These are phyloP conservation scores for Zaprionus inermis DNA, from an alignment of 1,140 invertebrate species.

Conservation along the genomic window DNA sequence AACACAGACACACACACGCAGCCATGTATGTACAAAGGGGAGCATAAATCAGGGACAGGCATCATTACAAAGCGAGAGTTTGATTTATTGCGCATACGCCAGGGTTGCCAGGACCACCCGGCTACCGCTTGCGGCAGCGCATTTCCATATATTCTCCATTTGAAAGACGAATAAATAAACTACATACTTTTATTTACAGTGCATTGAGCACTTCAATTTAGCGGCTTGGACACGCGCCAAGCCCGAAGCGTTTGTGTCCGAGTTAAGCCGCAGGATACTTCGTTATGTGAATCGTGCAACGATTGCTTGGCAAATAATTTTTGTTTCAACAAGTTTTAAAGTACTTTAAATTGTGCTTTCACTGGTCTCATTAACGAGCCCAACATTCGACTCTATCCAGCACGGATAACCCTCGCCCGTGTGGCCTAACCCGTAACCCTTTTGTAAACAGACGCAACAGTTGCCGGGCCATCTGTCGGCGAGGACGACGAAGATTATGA, in stretches of 20 bases:
- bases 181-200: slow-evolving; percentile 25
- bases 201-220: slow-evolving; percentile 11
- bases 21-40: not conserved
- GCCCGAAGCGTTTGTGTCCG: not conserved
- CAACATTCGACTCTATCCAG: slow-evolving; percentile 16
- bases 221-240: slow-evolving; percentile 21
- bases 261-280: not conserved
- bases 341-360: slow-evolving; percentile 49
- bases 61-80: slow-evolving; percentile 30
- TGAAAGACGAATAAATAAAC: slow-evolving; percentile 16
- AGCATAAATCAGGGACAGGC: slow-evolving; percentile 66
- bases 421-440: slow-evolving; percentile 40
- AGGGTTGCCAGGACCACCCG: slow-evolving; percentile 5
- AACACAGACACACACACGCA: not conserved
- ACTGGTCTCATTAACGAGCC: slow-evolving; percentile 39
- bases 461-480: slow-evolving; percentile 25
- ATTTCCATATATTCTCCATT: slow-evolving; percentile 30
- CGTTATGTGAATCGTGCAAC: slow-evolving; percentile 1
- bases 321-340: slow-evolving; percentile 56
- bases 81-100: slow-evolving; percentile 49
- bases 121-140: not conserved
- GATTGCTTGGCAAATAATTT: slow-evolving; percentile 25
- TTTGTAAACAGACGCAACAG: slow-evolving; percentile 57
- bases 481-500: not conserved
- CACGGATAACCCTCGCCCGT: slow-evolving; percentile 17